These are phyloP conservation scores for Peromyscus aztecus DNA, from an alignment of 2,797 vertebrate genomes.

Conservation along the genomic window DNA sequence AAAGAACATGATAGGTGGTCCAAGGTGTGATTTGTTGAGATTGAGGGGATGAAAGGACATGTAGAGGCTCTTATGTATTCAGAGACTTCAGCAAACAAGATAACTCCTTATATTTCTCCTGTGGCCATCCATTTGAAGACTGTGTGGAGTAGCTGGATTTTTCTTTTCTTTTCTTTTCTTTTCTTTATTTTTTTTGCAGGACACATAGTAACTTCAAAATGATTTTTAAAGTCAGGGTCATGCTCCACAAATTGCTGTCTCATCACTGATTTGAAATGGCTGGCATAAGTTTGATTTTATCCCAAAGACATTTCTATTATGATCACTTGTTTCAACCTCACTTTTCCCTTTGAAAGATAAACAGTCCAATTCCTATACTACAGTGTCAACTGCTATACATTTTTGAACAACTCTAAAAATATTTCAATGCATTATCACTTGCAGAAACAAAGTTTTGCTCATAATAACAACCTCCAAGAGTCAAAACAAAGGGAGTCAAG, in stretches of 20 bases:
- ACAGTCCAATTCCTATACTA: background rate
- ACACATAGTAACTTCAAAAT: background rate
- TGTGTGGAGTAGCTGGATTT: background rate
- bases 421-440: conserved; percentile 9
- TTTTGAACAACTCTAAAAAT: conserved; percentile 23
- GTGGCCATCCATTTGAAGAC: background rate
- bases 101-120: background rate
- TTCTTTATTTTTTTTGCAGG: background rate
- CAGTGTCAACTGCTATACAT: background rate
- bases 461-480: conserved; percentile 9
- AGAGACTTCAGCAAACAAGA: background rate
- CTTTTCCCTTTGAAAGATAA: conserved; percentile 56
- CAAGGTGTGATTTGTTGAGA: background rate
- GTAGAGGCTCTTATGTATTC: background rate
- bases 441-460: background rate
- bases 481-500: conserved; percentile 39
- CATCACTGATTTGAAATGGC: conserved; percentile 10
- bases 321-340: conserved; percentile 48
- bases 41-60: background rate
- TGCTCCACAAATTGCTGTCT: background rate
- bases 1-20: background rate
- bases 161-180: background rate
- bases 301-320: conserved; percentile 22
- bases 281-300: conserved; percentile 55
- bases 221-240: background rate